Conservation (phyloP, 2,888 invertebrate species). For the Cheilosia pagana region DNA sequence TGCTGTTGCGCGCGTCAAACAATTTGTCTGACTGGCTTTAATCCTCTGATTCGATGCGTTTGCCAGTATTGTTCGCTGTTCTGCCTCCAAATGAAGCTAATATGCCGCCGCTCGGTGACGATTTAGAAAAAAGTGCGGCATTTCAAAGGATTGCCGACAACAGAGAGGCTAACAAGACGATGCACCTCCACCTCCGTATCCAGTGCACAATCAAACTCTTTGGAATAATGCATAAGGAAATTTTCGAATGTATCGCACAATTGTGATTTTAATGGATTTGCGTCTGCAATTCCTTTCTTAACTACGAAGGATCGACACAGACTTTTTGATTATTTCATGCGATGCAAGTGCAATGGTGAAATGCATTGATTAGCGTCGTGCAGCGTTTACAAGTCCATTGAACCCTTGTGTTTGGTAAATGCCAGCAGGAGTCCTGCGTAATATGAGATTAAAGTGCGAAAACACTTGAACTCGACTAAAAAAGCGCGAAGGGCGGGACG, state of each 20-base stretch:
- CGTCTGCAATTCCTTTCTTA: background rate
- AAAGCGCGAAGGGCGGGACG: background rate
- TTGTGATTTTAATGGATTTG: conserved; percentile 43
- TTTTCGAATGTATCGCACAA: conserved; percentile 50
- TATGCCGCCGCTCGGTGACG: background rate
- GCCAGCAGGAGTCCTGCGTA: conserved; percentile 8
- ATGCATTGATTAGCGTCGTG: conserved; percentile 47
- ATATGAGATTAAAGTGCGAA: conserved; percentile 28
- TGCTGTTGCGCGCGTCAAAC: background rate
- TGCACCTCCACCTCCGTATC: background rate
- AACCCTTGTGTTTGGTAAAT: conserved; percentile 25
- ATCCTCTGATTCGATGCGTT: conserved; percentile 26
- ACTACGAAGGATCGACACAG: background rate
- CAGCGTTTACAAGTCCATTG: conserved; percentile 30
- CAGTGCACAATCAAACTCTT: conserved; percentile 42
- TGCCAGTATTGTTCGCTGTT: background rate
- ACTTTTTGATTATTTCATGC: conserved; percentile 15
- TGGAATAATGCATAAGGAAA: conserved; percentile 62
- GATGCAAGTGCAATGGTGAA: conserved; percentile 3
- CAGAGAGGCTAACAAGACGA: conserved; percentile 11
- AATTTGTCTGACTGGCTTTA: conserved; percentile 3
- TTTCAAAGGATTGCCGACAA: conserved; percentile 55
- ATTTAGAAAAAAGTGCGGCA: background rate
- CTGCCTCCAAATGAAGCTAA: conserved; percentile 40
- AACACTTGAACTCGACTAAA: conserved; percentile 18